Evolutionary conservation across 2,797 vertebrate genomes (phyloP), one percentile per base, ranked within the genome.

Genomic region (Tapera naevia): DNA sequence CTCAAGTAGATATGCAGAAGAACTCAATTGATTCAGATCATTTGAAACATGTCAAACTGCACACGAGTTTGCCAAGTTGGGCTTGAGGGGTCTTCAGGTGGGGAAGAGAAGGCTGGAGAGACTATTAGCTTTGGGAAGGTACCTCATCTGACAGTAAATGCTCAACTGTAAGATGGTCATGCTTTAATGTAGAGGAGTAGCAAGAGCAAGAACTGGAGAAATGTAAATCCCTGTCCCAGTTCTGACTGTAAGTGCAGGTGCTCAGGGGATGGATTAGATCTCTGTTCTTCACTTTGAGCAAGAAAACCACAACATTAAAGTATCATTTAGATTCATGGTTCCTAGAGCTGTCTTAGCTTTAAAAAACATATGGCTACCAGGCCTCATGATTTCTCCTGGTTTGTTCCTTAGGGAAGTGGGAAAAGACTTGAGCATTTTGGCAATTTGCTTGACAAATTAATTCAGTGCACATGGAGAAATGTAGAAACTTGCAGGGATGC

Each of bases 321-420:
- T 35, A 11, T 65, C 6, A 39, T 74, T 69, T 16, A 71, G 33
- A 69, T 24, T 81, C 37, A 45, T 2, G 3, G 12, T 83, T 80
- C 35, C 53, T 80, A 32, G 32, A 82, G 33, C n/a, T 88, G 51
- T 81, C 66, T 4, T 43, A 86, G 45, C 67, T 96, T 87, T 79
- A 41, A 41, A 86, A 91, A 85, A 25, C 57, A 33, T 35, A 14
- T 80, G 88, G 54, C 70, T 91, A 10, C 58, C 66, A 88, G 89
- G 62, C 58, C 23, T 84, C 15, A 5, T 33, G 27, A 37, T 43
- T 43, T 70, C 27, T 85, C 13, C 35, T 72, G 14, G 39, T 39
- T 72, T 35, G 16, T 45, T 89, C 58, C 83, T 86, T 32, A 62
- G 30, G n/a, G 33, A 92, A 69, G 69, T 43, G 57, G 41, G 32